Conservation (phyloP, 2,797 vertebrate genomes). For the Acanthurus lineatus region DNA sequence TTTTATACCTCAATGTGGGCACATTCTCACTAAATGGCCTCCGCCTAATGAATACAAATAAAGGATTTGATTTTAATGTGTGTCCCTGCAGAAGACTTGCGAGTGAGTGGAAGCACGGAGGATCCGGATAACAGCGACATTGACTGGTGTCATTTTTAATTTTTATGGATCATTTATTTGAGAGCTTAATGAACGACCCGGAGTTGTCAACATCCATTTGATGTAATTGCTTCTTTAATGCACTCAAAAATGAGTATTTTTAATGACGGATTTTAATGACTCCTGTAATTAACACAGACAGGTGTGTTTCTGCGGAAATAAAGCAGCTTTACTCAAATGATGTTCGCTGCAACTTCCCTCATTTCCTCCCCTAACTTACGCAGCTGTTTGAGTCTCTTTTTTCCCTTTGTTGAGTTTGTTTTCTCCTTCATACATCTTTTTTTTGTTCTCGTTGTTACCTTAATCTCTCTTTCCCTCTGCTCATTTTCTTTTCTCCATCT, state of each 20-base stretch:
- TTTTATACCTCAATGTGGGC: not conserved
- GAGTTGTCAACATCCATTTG: conserved; percentile 62
- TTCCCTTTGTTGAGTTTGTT: too few species aligned
- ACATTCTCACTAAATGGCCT: not conserved
- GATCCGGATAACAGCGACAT: conserved; percentile 5
- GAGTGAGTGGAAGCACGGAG: not conserved
- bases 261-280: conserved; percentile 41
- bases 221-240: conserved; percentile 57
- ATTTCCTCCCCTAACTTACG: not conserved
- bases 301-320: conserved; percentile 33
- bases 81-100: not conserved
- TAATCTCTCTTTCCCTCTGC: not conserved
- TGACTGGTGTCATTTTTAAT: conserved; percentile 41
- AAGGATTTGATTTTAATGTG: not conserved
- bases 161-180: conserved; percentile 55
- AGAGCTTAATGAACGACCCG: conserved; percentile 47
- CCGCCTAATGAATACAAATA: conserved; percentile 1
- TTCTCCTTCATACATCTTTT: too few species aligned
- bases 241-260: conserved; percentile 47
- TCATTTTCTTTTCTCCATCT: not conserved
- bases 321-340: conserved; percentile 13
- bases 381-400: not conserved
- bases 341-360: conserved; percentile 18
- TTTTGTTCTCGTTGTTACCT: not conserved
- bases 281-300: conserved; percentile 48